These are phyloP conservation scores for Cirrhinus mrigala DNA, from an alignment of 2,797 vertebrate species.

Conservation along the genomic window DNA sequence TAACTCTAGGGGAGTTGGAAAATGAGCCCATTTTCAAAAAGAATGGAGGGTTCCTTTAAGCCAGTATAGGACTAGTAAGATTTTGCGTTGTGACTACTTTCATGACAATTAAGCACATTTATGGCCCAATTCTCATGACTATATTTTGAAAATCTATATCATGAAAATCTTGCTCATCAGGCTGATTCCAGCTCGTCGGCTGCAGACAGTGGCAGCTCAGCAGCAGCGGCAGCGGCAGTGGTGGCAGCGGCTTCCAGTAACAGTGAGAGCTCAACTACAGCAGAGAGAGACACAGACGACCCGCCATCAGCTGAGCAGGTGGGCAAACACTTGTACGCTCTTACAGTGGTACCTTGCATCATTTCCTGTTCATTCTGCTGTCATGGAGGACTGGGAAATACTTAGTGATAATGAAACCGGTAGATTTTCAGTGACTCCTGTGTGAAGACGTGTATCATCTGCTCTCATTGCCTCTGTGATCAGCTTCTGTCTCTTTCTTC, in stretches of 20 bases:
- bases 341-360: neutral
- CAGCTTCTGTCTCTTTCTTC: neutral
- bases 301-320: conserved; percentile 10
- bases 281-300: neutral
- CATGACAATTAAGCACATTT: neutral
- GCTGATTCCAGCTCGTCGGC: conserved; percentile 13
- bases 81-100: neutral
- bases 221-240: neutral
- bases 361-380: neutral
- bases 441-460: neutral
- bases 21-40: too few relatives aligned
- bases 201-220: neutral
- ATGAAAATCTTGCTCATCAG: neutral
- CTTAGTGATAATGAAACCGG: neutral
- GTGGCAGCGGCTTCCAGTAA: neutral
- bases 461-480: neutral
- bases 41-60: too few relatives aligned
- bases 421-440: neutral
- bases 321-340: neutral
- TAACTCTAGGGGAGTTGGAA: too few relatives aligned
- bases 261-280: neutral
- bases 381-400: too few relatives aligned
- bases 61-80: neutral
- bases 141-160: too few relatives aligned
- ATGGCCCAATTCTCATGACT: neutral